Conservation (phyloP, 1,140 invertebrate species). For the Heterodera carotae region DNA sequence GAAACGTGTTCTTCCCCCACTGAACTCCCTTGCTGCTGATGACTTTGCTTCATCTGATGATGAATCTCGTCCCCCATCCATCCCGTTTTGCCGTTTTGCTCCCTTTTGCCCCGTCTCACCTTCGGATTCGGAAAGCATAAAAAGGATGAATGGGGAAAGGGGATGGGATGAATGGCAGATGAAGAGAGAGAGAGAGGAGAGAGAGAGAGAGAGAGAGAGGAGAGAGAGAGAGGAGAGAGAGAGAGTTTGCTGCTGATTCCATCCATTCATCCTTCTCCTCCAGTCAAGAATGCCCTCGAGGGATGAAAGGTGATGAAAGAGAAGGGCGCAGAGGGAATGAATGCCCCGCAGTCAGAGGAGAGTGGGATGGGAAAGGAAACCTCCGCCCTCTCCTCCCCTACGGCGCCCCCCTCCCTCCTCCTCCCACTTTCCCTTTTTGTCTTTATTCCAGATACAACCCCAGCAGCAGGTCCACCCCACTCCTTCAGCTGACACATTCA, state of each 20-base stretch:
- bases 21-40: neutral
- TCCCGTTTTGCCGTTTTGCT: neutral
- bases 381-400: neutral
- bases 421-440: constrained; percentile 8
- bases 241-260: neutral
- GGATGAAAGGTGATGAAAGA: neutral
- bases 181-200: neutral
- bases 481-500: constrained; percentile 12
- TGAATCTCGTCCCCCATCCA: neutral
- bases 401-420: too few relatives aligned
- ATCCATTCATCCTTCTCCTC: neutral
- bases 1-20: neutral
- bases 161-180: neutral
- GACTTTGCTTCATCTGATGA: constrained; percentile 2
- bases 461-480: constrained; percentile 8
- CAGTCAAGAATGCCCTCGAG: constrained; percentile 8
- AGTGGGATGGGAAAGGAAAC: neutral
- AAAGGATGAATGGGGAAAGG: neutral
- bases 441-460: neutral
- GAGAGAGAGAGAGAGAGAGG: neutral
- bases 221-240: neutral
- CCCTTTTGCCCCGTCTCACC: neutral
- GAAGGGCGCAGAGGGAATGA: neutral
- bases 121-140: neutral
- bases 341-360: neutral